Base-by-base conservation (phyloP, 2,888 invertebrate genomes). In the Eueremaeus valkanovi region DNA sequence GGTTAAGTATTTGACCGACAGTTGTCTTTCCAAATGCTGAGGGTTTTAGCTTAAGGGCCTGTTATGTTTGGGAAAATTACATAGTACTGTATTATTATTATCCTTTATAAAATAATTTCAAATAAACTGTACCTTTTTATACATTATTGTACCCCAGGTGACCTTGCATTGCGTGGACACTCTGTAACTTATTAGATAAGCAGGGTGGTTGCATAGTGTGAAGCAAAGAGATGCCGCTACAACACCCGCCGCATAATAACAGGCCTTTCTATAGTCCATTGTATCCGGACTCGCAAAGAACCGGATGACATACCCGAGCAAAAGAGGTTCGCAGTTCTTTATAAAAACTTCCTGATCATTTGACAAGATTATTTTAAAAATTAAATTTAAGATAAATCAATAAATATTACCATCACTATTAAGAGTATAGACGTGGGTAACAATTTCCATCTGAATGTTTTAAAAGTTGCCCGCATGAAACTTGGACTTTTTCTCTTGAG, bases 1-100 rank as follows among this genome's bases (percentile, higher is more conserved):
- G 87, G 83, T 96, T 96, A 45, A 96, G 93, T 75, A 96, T 89
- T 83, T 95, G 93, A 0, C 95, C 96, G 0, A 91, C 90, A 0
- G 94, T 91, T 0, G 94, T 93, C 82, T 93, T 89, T 8, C 90
- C 91, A 70, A 94, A 85, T 0, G 94, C 92, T 8, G 90, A 89
- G 83, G 91, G 91, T 74, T 91, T 91, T n/a, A 78, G 49, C n/a
- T 68, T 66, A 1, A 74, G 18, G 3, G 68, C 61, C 55, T 72
- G 5, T 55, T 24, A 45, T 16, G 6, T 3, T n/a, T n/a, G n/a
- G n/a, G n/a, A n/a, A n/a, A n/a, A n/a, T n/a, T n/a, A n/a, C n/a
- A n/a, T n/a, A n/a, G n/a, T n/a, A n/a, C n/a, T n/a, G n/a, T n/a
- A n/a, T n/a, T n/a, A n/a, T n/a, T n/a, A n/a, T n/a, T n/a, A n/a